Percentiles rank a stretch among this genome's conserved stretches.
Evolutionary conservation across 2,797 vertebrate species (phyloP).

Genomic region (Oreortyx pictus): DNA sequence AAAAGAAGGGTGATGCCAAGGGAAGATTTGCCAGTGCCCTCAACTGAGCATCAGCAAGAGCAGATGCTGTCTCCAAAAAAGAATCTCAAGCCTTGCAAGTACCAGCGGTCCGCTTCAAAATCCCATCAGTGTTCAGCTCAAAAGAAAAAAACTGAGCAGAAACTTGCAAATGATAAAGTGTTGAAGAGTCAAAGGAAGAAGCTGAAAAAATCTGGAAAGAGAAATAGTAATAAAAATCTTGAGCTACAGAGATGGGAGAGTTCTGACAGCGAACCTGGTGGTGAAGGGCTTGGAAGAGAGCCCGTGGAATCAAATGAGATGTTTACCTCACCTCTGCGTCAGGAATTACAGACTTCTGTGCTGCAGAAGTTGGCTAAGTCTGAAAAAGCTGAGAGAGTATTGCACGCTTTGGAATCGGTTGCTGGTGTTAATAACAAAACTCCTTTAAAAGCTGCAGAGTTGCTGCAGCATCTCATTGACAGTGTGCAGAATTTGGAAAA

Average conservation of each 20-base stretch:
- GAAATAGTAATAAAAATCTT: not conserved
- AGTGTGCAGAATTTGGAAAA: not conserved
- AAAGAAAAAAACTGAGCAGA: not conserved
- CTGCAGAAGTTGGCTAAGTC: not conserved
- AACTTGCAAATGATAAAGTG: not conserved
- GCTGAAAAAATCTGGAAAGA: not conserved
- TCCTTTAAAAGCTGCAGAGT: not conserved
- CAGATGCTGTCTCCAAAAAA: not conserved
- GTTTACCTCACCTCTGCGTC: not conserved
- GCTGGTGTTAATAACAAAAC: not conserved
- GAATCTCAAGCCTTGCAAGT: not conserved
- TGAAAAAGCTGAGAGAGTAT: not conserved
- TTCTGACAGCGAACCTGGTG: not conserved
- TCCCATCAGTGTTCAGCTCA: not conserved
- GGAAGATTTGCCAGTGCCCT: not conserved
- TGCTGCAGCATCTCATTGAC: not conserved
- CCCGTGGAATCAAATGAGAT: not conserved
- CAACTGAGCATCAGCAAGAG: not conserved
- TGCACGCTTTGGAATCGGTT: not conserved
- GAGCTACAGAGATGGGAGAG: not conserved
- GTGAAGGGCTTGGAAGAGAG: not conserved
- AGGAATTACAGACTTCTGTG: not conserved
- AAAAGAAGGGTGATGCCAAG: not conserved
- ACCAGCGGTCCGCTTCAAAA: not conserved
- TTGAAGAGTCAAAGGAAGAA: not conserved